Conservation (phyloP, 2,113 vertebrate species). For the Hemiprocne comata region DNA sequence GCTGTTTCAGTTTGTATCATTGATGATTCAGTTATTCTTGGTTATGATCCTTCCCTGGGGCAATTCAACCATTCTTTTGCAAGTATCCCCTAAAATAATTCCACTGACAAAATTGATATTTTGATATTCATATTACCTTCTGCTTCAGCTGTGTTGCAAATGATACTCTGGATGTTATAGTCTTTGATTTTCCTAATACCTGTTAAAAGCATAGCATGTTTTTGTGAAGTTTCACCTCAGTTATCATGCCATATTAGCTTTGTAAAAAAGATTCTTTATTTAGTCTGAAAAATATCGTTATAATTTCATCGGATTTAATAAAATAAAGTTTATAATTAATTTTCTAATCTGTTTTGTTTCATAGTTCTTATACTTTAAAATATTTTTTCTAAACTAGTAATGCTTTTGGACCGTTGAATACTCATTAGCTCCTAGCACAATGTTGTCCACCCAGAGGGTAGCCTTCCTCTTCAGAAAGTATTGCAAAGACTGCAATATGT, state of each 20-base stretch:
- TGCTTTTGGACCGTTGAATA: neutral
- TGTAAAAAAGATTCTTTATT: neutral
- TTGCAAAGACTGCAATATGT: neutral
- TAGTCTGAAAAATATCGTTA: neutral
- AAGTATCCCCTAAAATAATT: conserved; percentile 24
- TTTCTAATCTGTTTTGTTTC: neutral
- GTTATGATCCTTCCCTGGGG: neutral
- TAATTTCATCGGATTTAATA: neutral
- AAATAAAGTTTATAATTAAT: neutral
- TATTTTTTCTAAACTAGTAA: neutral
- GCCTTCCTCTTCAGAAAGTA: neutral
- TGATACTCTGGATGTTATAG: neutral
- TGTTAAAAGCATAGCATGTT: neutral
- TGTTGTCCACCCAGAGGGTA: neutral
- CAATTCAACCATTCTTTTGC: conserved; percentile 20
- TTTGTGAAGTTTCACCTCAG: neutral
- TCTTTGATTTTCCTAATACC: neutral
- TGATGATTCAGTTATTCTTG: conserved; percentile 2
- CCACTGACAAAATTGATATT: neutral
- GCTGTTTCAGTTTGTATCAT: neutral
- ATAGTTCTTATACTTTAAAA: neutral
- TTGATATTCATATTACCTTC: neutral
- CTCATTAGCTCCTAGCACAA: neutral
- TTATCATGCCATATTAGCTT: neutral
- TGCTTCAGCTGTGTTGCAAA: conserved; percentile 13